Percentiles rank a stretch among this genome's conserved stretches.
These are phyloP conservation scores for Mya arenaria DNA, from an alignment of 1,140 invertebrate genomes.

Conservation along the genomic window DNA sequence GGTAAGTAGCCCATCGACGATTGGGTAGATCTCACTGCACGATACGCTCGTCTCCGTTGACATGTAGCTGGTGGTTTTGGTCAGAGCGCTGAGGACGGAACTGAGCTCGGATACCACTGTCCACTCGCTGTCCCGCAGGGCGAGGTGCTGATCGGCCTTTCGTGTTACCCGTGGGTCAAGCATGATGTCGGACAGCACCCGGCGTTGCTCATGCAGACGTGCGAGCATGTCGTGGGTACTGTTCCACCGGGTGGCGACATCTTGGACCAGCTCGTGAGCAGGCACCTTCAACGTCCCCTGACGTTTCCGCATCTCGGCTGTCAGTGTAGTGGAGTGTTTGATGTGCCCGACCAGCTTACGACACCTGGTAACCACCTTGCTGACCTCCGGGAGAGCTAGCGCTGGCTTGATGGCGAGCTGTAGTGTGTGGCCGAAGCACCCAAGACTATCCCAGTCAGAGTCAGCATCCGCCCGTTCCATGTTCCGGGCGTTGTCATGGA, in stretches of 20 bases:
- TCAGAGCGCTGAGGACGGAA: neutral
- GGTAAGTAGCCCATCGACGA: neutral
- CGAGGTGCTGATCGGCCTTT: neutral
- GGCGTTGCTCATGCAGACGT: conserved; percentile 50
- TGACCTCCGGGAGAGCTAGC: neutral
- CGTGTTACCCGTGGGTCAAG: neutral
- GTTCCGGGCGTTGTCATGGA: too few species aligned
- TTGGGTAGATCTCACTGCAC: neutral
- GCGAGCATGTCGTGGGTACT: conserved; percentile 62
- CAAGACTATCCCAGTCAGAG: too few species aligned
- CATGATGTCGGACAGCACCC: neutral
- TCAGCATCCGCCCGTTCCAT: too few species aligned
- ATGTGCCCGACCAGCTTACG: too few species aligned
- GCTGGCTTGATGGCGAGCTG: too few species aligned
- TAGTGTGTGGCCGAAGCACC: too few species aligned
- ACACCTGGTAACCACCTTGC: neutral
- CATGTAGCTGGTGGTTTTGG: neutral
- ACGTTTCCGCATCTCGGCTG: neutral
- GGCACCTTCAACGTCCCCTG: conserved; percentile 42
- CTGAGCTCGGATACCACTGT: neutral
- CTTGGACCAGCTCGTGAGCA: conserved; percentile 54
- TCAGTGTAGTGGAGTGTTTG: conserved; percentile 12
- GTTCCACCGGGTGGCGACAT: conserved; percentile 64
- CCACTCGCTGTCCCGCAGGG: neutral
- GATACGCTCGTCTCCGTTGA: conserved; percentile 7